Evolutionary conservation across 2,113 vertebrate species (phyloP).

Genomic region (Amblyopsis rosae): DNA sequence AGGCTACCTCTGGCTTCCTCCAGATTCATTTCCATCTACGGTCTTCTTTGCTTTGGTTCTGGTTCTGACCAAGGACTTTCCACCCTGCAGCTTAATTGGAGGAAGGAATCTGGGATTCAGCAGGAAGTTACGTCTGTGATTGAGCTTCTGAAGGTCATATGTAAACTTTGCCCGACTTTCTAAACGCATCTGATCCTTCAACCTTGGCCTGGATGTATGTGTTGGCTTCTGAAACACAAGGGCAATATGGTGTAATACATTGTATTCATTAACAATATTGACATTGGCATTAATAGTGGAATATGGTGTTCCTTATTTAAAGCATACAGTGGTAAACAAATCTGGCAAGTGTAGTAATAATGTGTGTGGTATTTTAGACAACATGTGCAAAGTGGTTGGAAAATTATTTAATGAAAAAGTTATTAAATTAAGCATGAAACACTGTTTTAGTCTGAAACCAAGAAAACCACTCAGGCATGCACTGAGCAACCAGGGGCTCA

Average conservation of each 20-base stretch:
- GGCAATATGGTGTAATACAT: background rate
- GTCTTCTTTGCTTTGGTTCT: conserved; percentile 54
- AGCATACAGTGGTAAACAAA: too few relatives aligned
- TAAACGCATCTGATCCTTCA: conserved; percentile 57
- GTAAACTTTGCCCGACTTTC: conserved; percentile 52
- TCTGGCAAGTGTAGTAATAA: too few relatives aligned
- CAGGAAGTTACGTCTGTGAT: conserved; percentile 77
- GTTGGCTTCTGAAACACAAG: conserved; percentile 60
- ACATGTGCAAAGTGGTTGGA: too few relatives aligned
- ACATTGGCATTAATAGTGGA: background rate
- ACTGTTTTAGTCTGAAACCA: too few relatives aligned
- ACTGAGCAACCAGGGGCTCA: too few relatives aligned
- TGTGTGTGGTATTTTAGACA: too few relatives aligned
- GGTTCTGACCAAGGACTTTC: conserved; percentile 79
- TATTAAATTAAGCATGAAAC: too few relatives aligned
- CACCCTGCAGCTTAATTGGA: conserved; percentile 69
- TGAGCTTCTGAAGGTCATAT: conserved; percentile 66
- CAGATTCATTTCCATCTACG: conserved; percentile 22
- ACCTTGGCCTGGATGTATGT: conserved; percentile 46
- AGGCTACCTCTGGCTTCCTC: conserved; percentile 72
- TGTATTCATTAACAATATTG: background rate
- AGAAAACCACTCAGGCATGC: too few relatives aligned
- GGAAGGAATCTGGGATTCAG: conserved; percentile 88
- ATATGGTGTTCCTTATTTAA: background rate
- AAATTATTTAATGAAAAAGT: too few relatives aligned